These are phyloP conservation scores for Entomyzon cyanotis DNA, from an alignment of 2,113 vertebrate species.

Conservation along the genomic window DNA sequence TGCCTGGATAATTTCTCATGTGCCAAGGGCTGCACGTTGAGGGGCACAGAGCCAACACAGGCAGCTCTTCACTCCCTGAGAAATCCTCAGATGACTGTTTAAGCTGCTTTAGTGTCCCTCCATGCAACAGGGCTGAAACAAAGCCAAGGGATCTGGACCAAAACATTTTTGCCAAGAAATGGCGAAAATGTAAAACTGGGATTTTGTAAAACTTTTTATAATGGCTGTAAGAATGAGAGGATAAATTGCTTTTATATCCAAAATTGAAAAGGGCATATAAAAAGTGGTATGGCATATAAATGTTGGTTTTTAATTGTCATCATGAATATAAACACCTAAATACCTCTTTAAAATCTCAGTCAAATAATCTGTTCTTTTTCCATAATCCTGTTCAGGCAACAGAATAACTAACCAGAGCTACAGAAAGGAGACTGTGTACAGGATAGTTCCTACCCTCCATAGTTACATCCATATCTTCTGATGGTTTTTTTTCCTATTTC, in stretches of 20 bases:
- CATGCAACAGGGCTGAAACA: not conserved
- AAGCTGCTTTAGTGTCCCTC: not conserved
- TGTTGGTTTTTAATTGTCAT: conserved; percentile 28
- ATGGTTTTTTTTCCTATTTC: not conserved
- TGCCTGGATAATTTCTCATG: not conserved
- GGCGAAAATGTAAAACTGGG: not conserved
- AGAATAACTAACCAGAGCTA: not conserved
- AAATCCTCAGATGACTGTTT: not conserved
- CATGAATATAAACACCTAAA: conserved; percentile 23
- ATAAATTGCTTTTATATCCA: not conserved
- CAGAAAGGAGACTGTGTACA: not conserved
- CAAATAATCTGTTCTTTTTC: not conserved
- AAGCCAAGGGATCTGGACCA: conserved; percentile 9
- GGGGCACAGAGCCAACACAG: not conserved
- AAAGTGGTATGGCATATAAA: not conserved
- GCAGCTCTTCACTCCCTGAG: not conserved
- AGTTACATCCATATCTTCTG: not conserved
- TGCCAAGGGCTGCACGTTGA: not conserved
- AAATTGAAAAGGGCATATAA: not conserved
- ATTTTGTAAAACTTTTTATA: not conserved
- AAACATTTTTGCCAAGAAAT: conserved; percentile 11
- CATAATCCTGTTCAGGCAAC: not conserved
- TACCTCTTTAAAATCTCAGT: conserved; percentile 21
- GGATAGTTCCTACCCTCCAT: not conserved
- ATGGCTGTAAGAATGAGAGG: not conserved